Evolutionary conservation across 2,113 vertebrate genomes (phyloP), one percentile per base, ranked within the genome.

Genomic region (Tragelaphus buxtoni): DNA sequence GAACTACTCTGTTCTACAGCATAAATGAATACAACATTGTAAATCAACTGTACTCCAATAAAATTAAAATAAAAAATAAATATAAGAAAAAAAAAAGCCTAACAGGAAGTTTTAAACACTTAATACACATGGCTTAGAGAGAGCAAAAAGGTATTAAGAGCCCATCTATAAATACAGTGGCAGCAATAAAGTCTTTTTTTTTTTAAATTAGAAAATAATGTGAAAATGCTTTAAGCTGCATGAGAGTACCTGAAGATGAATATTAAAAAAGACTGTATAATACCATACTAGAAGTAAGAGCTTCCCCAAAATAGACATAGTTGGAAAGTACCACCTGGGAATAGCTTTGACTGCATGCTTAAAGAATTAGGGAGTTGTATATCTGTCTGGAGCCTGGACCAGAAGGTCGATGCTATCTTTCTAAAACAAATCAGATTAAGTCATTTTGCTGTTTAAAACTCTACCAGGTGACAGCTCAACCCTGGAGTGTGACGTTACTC

Each of bases 171-270:
- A 92, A 88, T 79, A 79, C 0, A 95, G n/a, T 20, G 5, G 7
- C 32, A 49, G 35, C 58, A 97, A 94, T 61, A 69, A 90, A 51
- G 1, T 9, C 69, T 60, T 58, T 35, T 74, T 35, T 69, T 65
- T 56, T n/a, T 58, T 32, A n/a, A 77, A 83, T 30, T 35, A 55
- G 35, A 95, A 74, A 95, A 51, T 22, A 84, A 97, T 58, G 51
- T 80, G 92, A 95, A 86, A 93, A 79, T 58, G 76, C 26, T 77
- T 92, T 81, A 83, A 79, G 49, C 45, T 94, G 76, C 12, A 90
- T 56, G 85, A 88, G 28, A 49, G 96, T 97, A 95, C 87, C 18
- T 88, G 42, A 94, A 94, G 65, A 72, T 69, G 32, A 92, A 24
- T 83, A 90, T 69, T 88, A 22, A 91, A 26, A 88, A 95, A 93